Percentiles rank a stretch among this genome's conserved stretches.
These are phyloP conservation scores for Corapipo altera DNA, from an alignment of 2,113 vertebrate genomes.

Conservation along the genomic window DNA sequence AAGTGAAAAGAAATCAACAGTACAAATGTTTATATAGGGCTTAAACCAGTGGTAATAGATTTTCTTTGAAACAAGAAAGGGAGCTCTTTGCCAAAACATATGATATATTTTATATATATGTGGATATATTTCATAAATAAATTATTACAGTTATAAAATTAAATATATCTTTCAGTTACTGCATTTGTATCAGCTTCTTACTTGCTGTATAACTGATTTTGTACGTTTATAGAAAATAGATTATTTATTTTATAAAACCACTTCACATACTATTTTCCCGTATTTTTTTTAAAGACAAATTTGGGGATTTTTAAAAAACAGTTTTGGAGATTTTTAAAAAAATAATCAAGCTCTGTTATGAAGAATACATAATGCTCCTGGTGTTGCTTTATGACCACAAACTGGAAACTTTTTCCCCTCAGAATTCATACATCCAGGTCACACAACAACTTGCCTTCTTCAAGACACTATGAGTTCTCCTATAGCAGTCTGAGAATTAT, in stretches of 20 bases:
- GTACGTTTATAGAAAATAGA: slow-evolving; percentile 45
- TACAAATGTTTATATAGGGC: background rate
- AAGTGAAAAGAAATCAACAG: background rate
- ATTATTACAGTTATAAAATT: slow-evolving; percentile 58
- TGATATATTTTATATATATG: slow-evolving; percentile 62
- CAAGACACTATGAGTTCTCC: background rate
- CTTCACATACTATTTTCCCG: background rate
- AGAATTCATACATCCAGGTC: background rate
- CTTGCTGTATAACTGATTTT: slow-evolving; percentile 33
- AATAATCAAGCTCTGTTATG: background rate
- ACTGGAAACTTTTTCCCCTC: background rate
- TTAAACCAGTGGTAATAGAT: background rate
- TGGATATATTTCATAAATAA: slow-evolving; percentile 66
- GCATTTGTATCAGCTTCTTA: slow-evolving; percentile 20
- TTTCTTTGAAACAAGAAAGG: slow-evolving; percentile 9
- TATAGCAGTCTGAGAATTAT: background rate
- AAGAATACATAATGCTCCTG: background rate
- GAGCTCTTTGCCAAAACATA: slow-evolving; percentile 44
- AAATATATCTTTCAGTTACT: slow-evolving; percentile 15
- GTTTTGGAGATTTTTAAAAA: background rate
- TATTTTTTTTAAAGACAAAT: background rate
- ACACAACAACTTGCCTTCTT: background rate
- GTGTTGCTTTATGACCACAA: background rate
- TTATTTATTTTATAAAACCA: slow-evolving; percentile 72
- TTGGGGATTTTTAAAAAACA: background rate